A percentile compares a stretch with the other conserved stretches of the same genome.
These are phyloP conservation scores for Heliopora coerulea DNA, from an alignment of 92 coral and sea anemone genomes.

Conservation along the genomic window DNA sequence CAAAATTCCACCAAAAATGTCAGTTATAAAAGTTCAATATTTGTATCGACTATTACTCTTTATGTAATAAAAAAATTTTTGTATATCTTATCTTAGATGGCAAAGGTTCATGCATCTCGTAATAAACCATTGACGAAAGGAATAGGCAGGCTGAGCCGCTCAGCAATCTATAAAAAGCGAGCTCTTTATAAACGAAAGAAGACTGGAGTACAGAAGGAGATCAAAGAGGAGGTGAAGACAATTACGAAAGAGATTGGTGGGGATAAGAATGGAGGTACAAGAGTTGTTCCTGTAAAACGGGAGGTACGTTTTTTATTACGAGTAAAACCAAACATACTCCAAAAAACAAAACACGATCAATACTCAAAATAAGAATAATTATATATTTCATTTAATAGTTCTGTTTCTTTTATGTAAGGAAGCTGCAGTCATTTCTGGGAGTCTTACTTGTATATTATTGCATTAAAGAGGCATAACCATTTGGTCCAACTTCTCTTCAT, in stretches of 20 bases:
- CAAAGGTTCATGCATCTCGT: conserved; percentile 92
- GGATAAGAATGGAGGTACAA: conserved; percentile 85
- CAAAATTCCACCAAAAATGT: too few species aligned
- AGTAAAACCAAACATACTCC: neutral
- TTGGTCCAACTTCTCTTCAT: too few species aligned
- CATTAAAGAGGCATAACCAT: too few species aligned
- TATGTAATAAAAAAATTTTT: too few species aligned
- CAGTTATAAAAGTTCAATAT: too few species aligned
- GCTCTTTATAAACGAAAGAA: conserved; percentile 93
- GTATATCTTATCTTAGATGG: conserved; percentile 64
- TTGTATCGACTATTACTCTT: too few species aligned
- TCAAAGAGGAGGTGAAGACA: conserved; percentile 62
- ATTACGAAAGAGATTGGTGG: conserved; percentile 87
- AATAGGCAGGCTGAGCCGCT: conserved; percentile 93
- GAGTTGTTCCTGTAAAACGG: conserved; percentile 84
- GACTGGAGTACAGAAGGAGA: conserved; percentile 81
- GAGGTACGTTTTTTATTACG: conserved; percentile 53
- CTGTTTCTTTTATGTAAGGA: neutral
- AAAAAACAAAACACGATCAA: too few species aligned
- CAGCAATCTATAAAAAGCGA: conserved; percentile 92
- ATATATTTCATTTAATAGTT: neutral
- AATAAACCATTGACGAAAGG: conserved; percentile 92
- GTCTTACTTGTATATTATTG: too few species aligned
- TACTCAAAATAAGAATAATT: too few species aligned
- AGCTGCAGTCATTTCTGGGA: too few species aligned